Evolutionary conservation across 2,797 vertebrate species (phyloP), one percentile per base, ranked within the genome.

Genomic region (Bovichtus diacanthus): DNA sequence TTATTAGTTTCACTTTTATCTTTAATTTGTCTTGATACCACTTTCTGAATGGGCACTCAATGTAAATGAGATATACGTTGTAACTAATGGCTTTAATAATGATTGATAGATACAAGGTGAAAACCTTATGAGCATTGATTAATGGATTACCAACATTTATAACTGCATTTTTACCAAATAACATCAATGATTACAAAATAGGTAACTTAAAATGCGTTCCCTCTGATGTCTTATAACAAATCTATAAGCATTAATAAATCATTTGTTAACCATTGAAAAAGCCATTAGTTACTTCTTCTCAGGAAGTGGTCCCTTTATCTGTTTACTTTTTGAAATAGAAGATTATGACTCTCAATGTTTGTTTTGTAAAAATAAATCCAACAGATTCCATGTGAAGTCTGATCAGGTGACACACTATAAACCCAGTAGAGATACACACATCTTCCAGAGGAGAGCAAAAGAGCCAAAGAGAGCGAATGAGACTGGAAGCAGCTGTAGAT

Each of bases 401-500:
- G 38, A 80, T 38, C n/a, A 21, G 9, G 12, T 53, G 41, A 44
- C 10, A 7, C 1, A 56, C 25, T 61, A 1, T 56, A n/a, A 8
- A 47, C 15, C 64, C 49, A 56, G 53, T 2, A 13, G 58, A 25
- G 47, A 68, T 15, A 16, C 18, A 67, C 27, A 46, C 43, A 58
- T 51, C 23, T 39, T 36, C 64, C 39, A 62, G 61, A 70, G 38
- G 18, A 61, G 44, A 38, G 43, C 39, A 23, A 69, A 82, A 73
- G 9, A 74, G 44, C 39, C 43, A 67, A 95, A 94, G 93, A 94
- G 90, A 71, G 46, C 5, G 53, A 77, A 64, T 53, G 59, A 49
- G 71, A 90, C 29, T 27, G 54, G 68, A 51, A 79, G 82, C 88
- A 88, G 83, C 81, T 84, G 83, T 81, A 74, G 70, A 85, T 78